Evolutionary conservation across 1,140 invertebrate genomes (phyloP), one percentile per base, ranked within the genome.

Genomic region (Zaprionus gabonicus): DNA sequence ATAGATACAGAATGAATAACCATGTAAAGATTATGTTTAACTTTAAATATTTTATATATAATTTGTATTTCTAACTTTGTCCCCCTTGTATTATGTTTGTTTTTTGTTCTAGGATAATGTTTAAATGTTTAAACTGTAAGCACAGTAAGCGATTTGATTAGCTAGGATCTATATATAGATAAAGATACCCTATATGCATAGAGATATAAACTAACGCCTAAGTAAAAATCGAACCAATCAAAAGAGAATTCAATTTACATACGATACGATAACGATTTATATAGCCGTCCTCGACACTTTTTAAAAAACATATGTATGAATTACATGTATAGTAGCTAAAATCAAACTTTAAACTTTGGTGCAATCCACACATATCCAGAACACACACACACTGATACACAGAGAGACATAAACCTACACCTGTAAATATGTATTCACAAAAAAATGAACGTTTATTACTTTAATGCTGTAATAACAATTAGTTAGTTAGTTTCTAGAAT

Each of bases 391-490:
- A 64, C 4, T 9, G 31, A 55, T 9, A 55, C 51, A 55, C 25
- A 28, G 46, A 23, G 46, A 51, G 41, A 46, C 57, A 59, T 41
- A 51, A 20, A 53, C 15, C 10, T 49, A 55, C 51, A 55, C 53
- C 27, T 87, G 83, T 87, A 87, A 83, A 87, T 87, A 87, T 74
- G 38, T 60, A 71, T 41, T 41, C 72, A 59, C 27, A 69, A 55
- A 12, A 46, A 38, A 65, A 53, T 79, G 53, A 88, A 84, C 85
- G 81, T 88, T 88, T 88, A 88, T 88, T 88, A 90, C 84, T 69
- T 84, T 71, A 73, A 79, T 81, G 57, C 73, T 65, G 84, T 88
- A 88, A 88, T 88, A 88, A 88, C 74, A 90, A 88, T 76, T 87
- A 88, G 81, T 77, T 66, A 66, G 70, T 58, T 66, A 66, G 70